A percentile compares a stretch with the other conserved stretches of the same genome.
phyloP scores from a whole-genome alignment of 2,888 invertebrate genomes.

The Fissipunctia ypsillon region DNA sequence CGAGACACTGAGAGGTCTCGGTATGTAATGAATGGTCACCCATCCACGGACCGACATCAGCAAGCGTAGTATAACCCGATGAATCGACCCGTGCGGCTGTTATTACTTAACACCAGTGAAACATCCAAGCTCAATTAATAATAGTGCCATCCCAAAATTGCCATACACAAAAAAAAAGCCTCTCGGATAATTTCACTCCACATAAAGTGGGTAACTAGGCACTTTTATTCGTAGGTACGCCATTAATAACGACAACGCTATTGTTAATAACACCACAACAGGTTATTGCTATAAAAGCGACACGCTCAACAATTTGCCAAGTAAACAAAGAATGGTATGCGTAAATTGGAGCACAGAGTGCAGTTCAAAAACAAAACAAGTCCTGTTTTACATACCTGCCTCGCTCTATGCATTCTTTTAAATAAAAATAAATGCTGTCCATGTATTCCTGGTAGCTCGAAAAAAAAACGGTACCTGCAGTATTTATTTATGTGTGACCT shows the following conservation, averaged over 20 bases:
- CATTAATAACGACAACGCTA: slow-evolving; percentile 29
- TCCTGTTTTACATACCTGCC: slow-evolving; percentile 42
- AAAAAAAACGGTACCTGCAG: background rate
- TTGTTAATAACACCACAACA: slow-evolving; percentile 30
- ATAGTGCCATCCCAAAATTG: background rate
- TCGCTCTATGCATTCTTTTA: slow-evolving; percentile 15
- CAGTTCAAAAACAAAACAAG: slow-evolving; percentile 23
- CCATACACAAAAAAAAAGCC: slow-evolving; percentile 7
- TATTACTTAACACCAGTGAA: too few species aligned
- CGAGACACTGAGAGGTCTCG: too few species aligned
- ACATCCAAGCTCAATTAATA: slow-evolving; percentile 2
- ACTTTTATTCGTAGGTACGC: slow-evolving; percentile 15
- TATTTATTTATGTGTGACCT: background rate
- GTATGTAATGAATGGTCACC: too few species aligned
- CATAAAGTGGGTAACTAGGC: slow-evolving; percentile 7
- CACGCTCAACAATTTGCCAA: slow-evolving; percentile 42
- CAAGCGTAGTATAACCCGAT: too few species aligned
- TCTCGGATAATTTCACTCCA: background rate
- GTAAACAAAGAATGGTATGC: slow-evolving; percentile 47
- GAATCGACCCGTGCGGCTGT: too few species aligned
- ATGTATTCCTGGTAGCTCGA: background rate
- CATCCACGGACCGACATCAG: too few species aligned
- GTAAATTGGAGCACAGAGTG: slow-evolving; percentile 49
- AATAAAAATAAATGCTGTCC: slow-evolving; percentile 20
- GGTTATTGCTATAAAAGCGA: slow-evolving; percentile 35